Conservation (phyloP, 64 coral and sea anemone species). For the Stylophora pistillata region DNA sequence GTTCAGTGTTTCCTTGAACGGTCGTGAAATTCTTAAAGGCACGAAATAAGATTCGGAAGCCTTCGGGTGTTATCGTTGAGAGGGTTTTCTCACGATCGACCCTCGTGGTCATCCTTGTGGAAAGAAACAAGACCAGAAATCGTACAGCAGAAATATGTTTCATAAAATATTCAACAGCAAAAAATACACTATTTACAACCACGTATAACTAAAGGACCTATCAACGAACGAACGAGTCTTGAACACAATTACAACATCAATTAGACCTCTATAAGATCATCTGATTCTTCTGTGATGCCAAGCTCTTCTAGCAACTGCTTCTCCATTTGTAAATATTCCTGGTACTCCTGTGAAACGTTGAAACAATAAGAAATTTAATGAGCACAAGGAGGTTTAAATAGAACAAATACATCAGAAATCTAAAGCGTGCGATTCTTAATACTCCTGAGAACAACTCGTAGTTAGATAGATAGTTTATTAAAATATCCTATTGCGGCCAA, state of each 20-base stretch:
- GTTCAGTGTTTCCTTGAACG: not conserved
- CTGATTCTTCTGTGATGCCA: constrained; percentile 62
- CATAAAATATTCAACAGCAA: not conserved
- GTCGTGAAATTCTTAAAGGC: not conserved
- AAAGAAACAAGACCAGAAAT: not conserved
- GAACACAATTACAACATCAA: not conserved
- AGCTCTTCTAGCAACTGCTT: constrained; percentile 84
- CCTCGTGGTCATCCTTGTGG: too few relatives aligned
- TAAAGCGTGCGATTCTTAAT: too few relatives aligned
- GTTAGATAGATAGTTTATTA: too few relatives aligned
- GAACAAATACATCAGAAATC: too few relatives aligned
- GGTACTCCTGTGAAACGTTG: constrained; percentile 71
- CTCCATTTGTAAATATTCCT: constrained; percentile 97
- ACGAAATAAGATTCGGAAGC: not conserved
- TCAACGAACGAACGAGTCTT: not conserved
- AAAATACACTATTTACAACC: not conserved
- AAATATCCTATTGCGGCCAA: too few relatives aligned
- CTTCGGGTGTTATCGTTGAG: not conserved
- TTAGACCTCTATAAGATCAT: constrained; percentile 51
- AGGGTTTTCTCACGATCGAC: not conserved
- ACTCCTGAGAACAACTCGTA: too few relatives aligned
- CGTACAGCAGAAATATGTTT: not conserved
- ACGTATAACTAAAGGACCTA: not conserved
- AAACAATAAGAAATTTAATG: too few relatives aligned
- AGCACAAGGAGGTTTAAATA: too few relatives aligned